Base-by-base conservation (phyloP, 2,888 invertebrate species). In the Ptychoptera albimana region DNA sequence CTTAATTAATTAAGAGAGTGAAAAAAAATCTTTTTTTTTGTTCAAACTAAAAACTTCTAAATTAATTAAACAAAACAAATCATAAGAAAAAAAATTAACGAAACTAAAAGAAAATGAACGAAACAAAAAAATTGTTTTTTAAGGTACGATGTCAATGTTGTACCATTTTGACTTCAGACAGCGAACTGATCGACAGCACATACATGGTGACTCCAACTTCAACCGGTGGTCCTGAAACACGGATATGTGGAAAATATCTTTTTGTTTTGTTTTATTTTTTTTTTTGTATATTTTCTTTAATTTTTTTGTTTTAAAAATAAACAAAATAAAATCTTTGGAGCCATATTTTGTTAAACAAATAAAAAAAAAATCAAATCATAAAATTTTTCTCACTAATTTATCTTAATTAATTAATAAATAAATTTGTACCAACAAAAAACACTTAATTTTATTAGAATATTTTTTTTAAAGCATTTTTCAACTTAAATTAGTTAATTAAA, bases 101-200 rank as follows among this genome's bases (percentile, higher is more conserved):
- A 39, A 51, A 51, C 46, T 44, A 49, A 45, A 42, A 37, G 44
- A 43, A 47, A 48, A 48, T 47, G 46, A 43, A 49, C 47, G 49
- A 43, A 46, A 46, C 34, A 50, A 48, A 48, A 42, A 7, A 13
- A 36, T 12, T 16, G n/a, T 16, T 13, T 12, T n/a, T 23, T 34
- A 30, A 58, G 58, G 59, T 58, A 58, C 57, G 57, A 53, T 53
- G 52, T 54, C 54, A 55, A 55, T 53, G 67, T 66, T 72, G 72
- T 84, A 92, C 92, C 92, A 92, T 93, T 80, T 89, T 84, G 72
- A 91, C 92, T 82, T 93, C 93, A 71, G 91, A 92, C 72, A 93
- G 87, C 71, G 91, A 89, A 77, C 89, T 88, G 81, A 93, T 93
- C 75, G 88, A 88, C 74, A 92, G 83, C 75, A 93, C 91, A 79